Conservation (phyloP, 2,113 vertebrate genomes). For the Progne subis region DNA sequence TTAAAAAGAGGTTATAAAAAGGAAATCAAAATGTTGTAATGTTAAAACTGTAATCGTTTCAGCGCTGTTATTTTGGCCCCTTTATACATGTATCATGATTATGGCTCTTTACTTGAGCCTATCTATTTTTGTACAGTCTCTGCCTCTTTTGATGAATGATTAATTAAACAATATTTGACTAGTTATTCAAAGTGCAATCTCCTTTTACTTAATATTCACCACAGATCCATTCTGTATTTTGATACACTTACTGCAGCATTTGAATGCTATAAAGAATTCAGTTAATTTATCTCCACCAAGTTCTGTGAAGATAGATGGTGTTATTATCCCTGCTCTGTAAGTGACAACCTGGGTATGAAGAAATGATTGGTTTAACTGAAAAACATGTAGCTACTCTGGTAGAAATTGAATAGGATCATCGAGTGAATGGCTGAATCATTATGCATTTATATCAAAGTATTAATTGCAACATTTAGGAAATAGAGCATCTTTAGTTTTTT, state of each 20-base stretch:
- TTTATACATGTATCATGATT: background rate
- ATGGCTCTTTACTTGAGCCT: background rate
- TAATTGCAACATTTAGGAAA: background rate
- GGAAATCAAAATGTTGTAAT: background rate
- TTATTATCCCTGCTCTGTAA: background rate
- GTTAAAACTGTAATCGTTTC: background rate
- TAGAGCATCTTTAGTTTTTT: background rate
- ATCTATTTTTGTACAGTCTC: background rate
- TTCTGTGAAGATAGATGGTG: background rate
- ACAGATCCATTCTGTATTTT: background rate
- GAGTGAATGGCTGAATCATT: background rate
- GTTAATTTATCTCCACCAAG: background rate
- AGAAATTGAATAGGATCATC: background rate
- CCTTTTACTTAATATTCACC: background rate
- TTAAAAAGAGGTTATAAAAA: background rate
- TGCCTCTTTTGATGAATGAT: background rate
- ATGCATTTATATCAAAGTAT: background rate
- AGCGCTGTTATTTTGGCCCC: background rate
- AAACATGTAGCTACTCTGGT: background rate
- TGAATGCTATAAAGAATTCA: background rate
- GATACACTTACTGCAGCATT: background rate
- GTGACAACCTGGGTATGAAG: background rate
- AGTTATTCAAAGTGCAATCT: background rate
- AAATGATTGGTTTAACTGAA: background rate
- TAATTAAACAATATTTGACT: conserved; percentile 3